Conservation (phyloP, 2,797 vertebrate species). For the Anniella stebbinsi region DNA sequence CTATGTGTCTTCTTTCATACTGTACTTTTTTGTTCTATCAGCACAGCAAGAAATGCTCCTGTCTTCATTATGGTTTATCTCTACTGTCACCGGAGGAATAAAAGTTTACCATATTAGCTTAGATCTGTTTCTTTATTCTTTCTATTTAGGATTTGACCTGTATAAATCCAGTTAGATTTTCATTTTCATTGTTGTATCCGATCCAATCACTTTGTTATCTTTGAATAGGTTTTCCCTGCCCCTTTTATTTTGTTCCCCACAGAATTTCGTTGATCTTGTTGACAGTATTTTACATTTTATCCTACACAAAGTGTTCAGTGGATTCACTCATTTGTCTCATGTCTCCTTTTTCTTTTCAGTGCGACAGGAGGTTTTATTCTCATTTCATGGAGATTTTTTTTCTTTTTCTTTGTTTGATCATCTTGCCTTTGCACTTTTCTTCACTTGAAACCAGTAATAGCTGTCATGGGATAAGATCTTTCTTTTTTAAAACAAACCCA, state of each 20-base stretch:
- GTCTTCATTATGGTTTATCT: constrained; percentile 23
- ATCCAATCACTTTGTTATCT: constrained; percentile 10
- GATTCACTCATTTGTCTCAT: constrained; percentile 28
- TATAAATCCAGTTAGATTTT: constrained; percentile 16
- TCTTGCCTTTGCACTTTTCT: constrained; percentile 4
- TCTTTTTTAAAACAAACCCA: not conserved
- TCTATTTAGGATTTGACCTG: constrained; percentile 25
- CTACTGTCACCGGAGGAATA: constrained; percentile 24
- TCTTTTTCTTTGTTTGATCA: not conserved
- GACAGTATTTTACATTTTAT: constrained; percentile 48
- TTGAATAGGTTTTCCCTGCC: constrained; percentile 17
- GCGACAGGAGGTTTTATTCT: not conserved
- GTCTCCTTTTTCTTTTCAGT: constrained; percentile 24
- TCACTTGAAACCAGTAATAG: constrained; percentile 3
- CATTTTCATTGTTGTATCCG: constrained; percentile 38
- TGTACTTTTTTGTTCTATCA: not conserved
- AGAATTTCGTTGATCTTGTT: constrained; percentile 37
- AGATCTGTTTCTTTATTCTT: not conserved
- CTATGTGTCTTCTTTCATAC: constrained; percentile 22
- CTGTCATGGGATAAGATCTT: not conserved
- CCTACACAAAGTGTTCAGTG: constrained; percentile 24
- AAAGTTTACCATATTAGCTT: not conserved
- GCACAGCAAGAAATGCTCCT: not conserved
- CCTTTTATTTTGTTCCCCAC: constrained; percentile 22
- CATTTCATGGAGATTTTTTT: constrained; percentile 8